Conservation (phyloP, 2,888 invertebrate genomes). For the Ceratothoa steindachneri region DNA sequence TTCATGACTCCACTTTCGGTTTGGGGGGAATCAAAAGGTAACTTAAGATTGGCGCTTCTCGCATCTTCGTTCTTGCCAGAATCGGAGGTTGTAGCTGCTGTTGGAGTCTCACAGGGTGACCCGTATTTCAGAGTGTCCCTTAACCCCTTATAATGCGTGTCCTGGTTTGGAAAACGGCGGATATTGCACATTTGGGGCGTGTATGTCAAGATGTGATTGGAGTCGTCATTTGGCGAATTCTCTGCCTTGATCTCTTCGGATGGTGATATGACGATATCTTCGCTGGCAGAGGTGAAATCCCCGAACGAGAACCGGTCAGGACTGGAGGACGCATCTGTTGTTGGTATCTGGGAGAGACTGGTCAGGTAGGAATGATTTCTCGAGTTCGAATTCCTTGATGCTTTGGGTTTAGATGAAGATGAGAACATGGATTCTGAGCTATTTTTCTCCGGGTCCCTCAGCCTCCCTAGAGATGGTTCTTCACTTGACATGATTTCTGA, state of each 20-base stretch:
- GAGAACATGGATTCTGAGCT: background rate
- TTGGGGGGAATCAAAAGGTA: background rate
- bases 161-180: background rate
- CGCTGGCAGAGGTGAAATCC: background rate
- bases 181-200: background rate
- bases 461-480: background rate
- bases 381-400: background rate
- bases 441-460: background rate
- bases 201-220: background rate
- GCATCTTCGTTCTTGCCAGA: background rate
- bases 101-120: background rate
- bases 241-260: too few species aligned
- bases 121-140: background rate
- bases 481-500: background rate
- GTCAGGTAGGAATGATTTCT: background rate
- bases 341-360: background rate
- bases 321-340: background rate
- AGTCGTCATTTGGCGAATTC: background rate
- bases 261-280: background rate
- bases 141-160: background rate
- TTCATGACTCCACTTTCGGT: background rate
- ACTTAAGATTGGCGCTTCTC: background rate
- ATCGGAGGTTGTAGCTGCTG: background rate
- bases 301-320: background rate
- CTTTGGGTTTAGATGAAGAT: background rate